Evolutionary conservation across 2,888 invertebrate genomes (phyloP), one percentile per base, ranked within the genome.

Genomic region (Zeuzera pyrina): DNA sequence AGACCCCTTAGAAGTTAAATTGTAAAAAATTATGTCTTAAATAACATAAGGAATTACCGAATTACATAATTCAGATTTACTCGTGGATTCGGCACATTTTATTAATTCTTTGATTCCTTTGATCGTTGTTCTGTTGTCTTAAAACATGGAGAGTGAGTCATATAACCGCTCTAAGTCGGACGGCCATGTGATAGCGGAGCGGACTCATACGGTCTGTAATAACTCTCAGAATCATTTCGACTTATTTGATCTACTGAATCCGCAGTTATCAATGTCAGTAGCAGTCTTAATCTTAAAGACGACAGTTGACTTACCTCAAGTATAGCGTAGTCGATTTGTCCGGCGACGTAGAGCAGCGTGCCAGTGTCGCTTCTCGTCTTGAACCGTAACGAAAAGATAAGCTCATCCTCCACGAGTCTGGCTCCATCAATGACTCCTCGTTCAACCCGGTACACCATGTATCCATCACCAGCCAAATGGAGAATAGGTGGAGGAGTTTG

Each of bases 271-370:
- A n/a, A 21, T 7, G 12, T n/a, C n/a, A n/a, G n/a, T n/a, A n/a
- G n/a, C n/a, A n/a, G n/a, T 5, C 11, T 22, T 35, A 36, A 13
- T 14, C 14, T 16, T 3, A 12, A 13, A 14, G 4, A 24, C 28
- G 15, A 14, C 49, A n/a, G n/a, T n/a, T n/a, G n/a, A n/a, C n/a
- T n/a, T 54, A 91, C 88, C 86, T 97, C 96, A 34, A 98, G 81
- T 44, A 93, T 88, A 50, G 94, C 94, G 69, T 93, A 95, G 67
- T 98, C 97, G 27, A 94, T 88, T 57, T 90, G 90, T 1, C 97
- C 97, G 31, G 91, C 88, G 3, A 92, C 92, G 65, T 91, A 92
- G 87, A 95, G 89, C 24, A 98, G 74, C 51, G 92, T 92, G 29
- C 95, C 97, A 15, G 93, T 91, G 15, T 51, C 89, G 87, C 69